A percentile compares a stretch with the other conserved stretches of the same genome.
Evolutionary conservation across 2,113 vertebrate genomes (phyloP).

Genomic region (Corvus moneduloides): DNA sequence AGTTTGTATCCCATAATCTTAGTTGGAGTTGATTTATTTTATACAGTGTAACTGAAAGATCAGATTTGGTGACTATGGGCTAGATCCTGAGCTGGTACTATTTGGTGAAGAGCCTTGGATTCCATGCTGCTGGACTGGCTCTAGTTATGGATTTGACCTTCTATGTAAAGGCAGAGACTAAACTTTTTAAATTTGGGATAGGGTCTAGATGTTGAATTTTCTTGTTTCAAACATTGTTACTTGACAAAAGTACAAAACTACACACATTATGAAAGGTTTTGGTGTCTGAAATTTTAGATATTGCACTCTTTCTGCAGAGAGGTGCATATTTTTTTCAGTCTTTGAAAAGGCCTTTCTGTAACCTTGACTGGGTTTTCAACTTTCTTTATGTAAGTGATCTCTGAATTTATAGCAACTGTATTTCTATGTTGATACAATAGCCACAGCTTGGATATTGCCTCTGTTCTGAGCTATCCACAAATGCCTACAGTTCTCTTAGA

Average conservation of each 20-base stretch:
- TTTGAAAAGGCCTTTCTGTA: background rate
- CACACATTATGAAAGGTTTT: background rate
- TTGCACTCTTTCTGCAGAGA: background rate
- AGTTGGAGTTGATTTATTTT: background rate
- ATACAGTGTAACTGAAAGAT: background rate
- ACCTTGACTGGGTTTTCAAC: background rate
- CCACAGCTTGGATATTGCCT: background rate
- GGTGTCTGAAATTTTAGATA: background rate
- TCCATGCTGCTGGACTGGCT: background rate
- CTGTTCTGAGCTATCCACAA: background rate
- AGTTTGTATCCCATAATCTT: background rate
- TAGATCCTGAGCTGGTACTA: background rate
- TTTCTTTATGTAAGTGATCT: background rate
- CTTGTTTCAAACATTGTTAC: background rate
- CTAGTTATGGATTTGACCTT: background rate
- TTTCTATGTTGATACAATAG: background rate
- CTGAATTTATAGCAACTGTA: background rate
- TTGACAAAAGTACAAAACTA: background rate
- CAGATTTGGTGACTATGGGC: background rate
- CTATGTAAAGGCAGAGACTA: background rate
- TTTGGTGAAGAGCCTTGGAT: background rate
- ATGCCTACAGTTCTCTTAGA: background rate
- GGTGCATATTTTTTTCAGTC: background rate
- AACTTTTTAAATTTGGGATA: background rate
- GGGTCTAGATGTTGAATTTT: background rate